phyloP scores from a whole-genome alignment of 35 echinoderm and acorn worm species.

The Eucidaris tribuloides region DNA sequence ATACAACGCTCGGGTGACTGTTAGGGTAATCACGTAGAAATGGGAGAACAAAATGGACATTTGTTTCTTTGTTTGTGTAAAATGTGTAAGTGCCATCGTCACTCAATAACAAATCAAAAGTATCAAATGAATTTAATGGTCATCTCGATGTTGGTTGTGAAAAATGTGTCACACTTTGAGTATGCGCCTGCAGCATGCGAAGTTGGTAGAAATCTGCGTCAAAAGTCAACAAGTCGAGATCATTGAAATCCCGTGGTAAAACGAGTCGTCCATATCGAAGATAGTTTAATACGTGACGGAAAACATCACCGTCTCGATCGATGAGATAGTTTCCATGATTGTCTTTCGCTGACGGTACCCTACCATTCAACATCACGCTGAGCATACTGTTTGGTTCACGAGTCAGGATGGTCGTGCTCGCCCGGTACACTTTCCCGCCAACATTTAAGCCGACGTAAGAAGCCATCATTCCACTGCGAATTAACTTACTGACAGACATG shows the following conservation, averaged over 20 bases:
- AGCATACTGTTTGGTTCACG: slow-evolving; percentile 8
- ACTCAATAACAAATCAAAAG: no score
- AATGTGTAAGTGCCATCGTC: no score
- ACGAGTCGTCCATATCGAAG: slow-evolving; percentile 47
- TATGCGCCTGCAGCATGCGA: not conserved
- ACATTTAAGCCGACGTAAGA: slow-evolving; percentile 32
- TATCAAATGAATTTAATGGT: no score
- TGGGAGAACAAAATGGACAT: no score
- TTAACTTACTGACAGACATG: no score
- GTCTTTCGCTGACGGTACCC: slow-evolving; percentile 31
- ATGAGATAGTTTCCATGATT: slow-evolving; percentile 59
- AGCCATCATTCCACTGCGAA: not conserved
- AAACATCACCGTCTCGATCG: slow-evolving; percentile 59
- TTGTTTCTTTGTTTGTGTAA: no score
- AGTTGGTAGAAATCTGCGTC: slow-evolving; percentile 69
- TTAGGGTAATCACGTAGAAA: no score
- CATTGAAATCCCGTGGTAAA: slow-evolving; percentile 56
- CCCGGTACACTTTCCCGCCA: slow-evolving; percentile 30
- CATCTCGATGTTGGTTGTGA: no score
- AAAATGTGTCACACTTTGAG: no score
- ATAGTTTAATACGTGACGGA: slow-evolving; percentile 69
- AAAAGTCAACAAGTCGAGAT: slow-evolving; percentile 46
- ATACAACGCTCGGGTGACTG: no score
- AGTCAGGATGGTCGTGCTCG: not conserved
- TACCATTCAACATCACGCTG: slow-evolving; percentile 9